A percentile compares a stretch with the other conserved stretches of the same genome.
These are phyloP conservation scores for Cephalopterus ornatus DNA, from an alignment of 2,113 vertebrate genomes.

Conservation along the genomic window DNA sequence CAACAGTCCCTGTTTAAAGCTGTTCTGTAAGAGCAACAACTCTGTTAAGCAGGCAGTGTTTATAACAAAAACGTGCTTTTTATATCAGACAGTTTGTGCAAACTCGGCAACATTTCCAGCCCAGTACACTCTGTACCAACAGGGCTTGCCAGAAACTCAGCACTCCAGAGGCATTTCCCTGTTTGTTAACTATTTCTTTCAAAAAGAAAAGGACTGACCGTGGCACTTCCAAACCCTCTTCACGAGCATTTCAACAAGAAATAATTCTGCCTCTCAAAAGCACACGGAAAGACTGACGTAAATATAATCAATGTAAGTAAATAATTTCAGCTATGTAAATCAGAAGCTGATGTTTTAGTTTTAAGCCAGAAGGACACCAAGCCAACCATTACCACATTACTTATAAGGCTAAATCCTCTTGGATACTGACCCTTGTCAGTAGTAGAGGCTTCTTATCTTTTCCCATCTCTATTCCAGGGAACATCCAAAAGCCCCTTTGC, in stretches of 20 bases:
- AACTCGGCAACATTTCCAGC: slow-evolving; percentile 62
- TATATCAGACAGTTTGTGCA: slow-evolving; percentile 61
- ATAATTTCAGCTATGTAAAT: neutral
- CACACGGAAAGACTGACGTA: neutral
- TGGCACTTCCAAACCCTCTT: neutral
- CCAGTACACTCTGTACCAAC: slow-evolving; percentile 63
- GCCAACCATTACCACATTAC: neutral
- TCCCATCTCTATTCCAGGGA: neutral
- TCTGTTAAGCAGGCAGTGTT: slow-evolving; percentile 43
- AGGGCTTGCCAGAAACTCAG: slow-evolving; percentile 55
- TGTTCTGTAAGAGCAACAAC: slow-evolving; percentile 36
- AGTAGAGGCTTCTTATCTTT: neutral
- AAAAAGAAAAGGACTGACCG: slow-evolving; percentile 8
- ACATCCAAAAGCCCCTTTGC: neutral
- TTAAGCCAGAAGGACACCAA: neutral
- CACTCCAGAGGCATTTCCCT: slow-evolving; percentile 26
- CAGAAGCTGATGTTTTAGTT: neutral
- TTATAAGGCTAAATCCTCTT: neutral
- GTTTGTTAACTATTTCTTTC: slow-evolving; percentile 56
- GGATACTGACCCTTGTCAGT: neutral
- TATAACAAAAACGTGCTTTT: slow-evolving; percentile 67
- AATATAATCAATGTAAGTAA: neutral
- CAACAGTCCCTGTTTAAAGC: slow-evolving; percentile 38
- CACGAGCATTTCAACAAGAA: neutral
- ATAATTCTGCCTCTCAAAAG: neutral